Base-by-base conservation (phyloP, 2,113 vertebrate genomes). In the Melierax canorus region DNA sequence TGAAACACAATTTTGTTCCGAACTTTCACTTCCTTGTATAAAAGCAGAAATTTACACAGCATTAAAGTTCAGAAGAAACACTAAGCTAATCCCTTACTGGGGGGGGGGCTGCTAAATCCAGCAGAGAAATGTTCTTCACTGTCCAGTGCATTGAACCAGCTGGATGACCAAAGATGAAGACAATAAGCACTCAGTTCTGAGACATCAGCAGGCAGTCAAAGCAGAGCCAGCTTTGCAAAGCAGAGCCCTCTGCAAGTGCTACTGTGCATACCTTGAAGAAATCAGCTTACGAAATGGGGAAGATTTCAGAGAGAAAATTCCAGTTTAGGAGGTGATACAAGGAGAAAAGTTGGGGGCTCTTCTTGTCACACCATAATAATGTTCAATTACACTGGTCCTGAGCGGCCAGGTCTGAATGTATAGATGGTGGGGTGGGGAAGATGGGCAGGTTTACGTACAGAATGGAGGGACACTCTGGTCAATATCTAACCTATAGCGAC, bases 351-450 rank as follows among this genome's bases (percentile, higher is more conserved):
- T 63, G 13, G 3, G 13, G 12, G 34, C 23, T 88, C 1, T 51
- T 50, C 38, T 55, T 1, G 0, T 46, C 39, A 23, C n/a, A 30
- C 18, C 9, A 0, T 15, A 24, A 43, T 7, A 36, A 45, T 15
- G 38, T 22, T 79, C 27, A 39, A 19, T 84, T 30, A 22, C 21
- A 12, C 7, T 7, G 45, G 22, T 67, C 64, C 48, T 64, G 62
- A 36, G 66, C 27, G 27, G 17, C 34, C 32, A 56, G 38, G 32
- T n/a, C 36, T 79, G 66, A 36, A 24, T 27, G 30, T 15, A 19
- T 2, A 26, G 69, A 15, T 12, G 30, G 30, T 50, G 60, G 10
- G 29, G 56, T 80, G 67, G 19, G 29, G 16, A 90, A 41, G 51
- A 17, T 5, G 30, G 30, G 14, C 36, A 48, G 36, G 15, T 21